Conservation (phyloP, 2,888 invertebrate genomes). For the Empis stercorea region DNA sequence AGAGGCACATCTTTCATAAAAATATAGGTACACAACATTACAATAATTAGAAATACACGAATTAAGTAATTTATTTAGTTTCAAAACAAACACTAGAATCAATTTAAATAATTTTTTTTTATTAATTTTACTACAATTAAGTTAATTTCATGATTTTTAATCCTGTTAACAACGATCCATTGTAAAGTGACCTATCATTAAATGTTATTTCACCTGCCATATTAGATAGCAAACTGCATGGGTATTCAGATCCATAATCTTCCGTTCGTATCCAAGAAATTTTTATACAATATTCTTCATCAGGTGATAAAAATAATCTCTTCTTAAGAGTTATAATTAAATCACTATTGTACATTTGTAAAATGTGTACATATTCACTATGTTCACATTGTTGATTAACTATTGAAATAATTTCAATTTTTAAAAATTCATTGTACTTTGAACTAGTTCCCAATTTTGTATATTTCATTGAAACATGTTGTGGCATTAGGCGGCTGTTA, state of each 20-base stretch:
- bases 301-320: constrained; percentile 27
- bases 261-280: constrained; percentile 24
- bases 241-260: constrained; percentile 32
- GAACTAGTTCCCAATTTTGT: background rate
- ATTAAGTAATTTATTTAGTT: too few relatives aligned
- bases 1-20: too few relatives aligned
- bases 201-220: constrained; percentile 26
- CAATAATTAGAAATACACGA: too few relatives aligned
- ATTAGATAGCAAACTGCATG: constrained; percentile 29
- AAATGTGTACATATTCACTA: background rate
- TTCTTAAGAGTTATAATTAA: constrained; percentile 25
- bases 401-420: constrained; percentile 22
- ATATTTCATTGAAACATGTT: constrained; percentile 7
- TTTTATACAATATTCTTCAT: constrained; percentile 27
- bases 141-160: constrained; percentile 23
- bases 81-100: too few relatives aligned
- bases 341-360: constrained; percentile 27
- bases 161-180: constrained; percentile 30
- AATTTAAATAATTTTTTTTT: too few relatives aligned
- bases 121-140: too few relatives aligned
- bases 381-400: background rate
- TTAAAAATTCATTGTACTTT: constrained; percentile 28
- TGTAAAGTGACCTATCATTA: constrained; percentile 22
- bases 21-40: too few relatives aligned
- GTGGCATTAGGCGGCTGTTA: constrained; percentile 31